Conservation (phyloP, 2,888 invertebrate genomes). For the Noctua janthe region DNA sequence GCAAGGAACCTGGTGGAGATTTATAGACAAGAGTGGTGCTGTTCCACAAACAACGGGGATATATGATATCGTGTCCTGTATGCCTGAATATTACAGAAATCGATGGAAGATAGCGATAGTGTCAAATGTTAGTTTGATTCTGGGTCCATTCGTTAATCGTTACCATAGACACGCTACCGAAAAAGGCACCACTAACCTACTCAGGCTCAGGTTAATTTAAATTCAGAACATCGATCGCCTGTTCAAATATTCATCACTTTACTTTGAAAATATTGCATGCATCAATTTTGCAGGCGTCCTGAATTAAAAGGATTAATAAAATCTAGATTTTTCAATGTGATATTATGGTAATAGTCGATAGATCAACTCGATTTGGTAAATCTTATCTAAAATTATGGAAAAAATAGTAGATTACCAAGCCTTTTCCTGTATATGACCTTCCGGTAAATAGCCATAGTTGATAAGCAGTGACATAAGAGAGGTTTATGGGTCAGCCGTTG, state of each 20-base stretch:
- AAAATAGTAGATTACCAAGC: not conserved
- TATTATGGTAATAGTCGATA: not conserved
- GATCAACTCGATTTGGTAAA: not conserved
- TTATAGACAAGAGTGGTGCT: not conserved
- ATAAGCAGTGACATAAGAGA: conserved; percentile 69
- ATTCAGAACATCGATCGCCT: conserved; percentile 17
- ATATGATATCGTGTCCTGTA: not conserved
- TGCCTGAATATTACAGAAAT: not conserved
- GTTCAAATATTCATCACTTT: not conserved
- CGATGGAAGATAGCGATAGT: not conserved
- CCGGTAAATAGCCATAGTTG: conserved; percentile 41
- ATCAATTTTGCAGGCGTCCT: conserved; percentile 26
- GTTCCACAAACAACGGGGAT: not conserved
- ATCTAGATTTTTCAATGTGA: not conserved
- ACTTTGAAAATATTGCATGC: conserved; percentile 19
- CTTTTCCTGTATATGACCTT: not conserved
- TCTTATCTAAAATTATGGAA: not conserved
- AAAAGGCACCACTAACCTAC: not conserved
- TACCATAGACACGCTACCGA: not conserved
- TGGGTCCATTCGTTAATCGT: too few relatives aligned
- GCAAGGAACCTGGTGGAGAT: not conserved
- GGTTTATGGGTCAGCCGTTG: conserved; percentile 69
- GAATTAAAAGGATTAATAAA: not conserved
- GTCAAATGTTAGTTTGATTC: not conserved
- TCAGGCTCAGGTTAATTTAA: not conserved